A percentile compares a stretch with the other conserved stretches of the same genome.
Conservation (phyloP, 2,797 vertebrate species). For the Alosa sapidissima region DNA sequence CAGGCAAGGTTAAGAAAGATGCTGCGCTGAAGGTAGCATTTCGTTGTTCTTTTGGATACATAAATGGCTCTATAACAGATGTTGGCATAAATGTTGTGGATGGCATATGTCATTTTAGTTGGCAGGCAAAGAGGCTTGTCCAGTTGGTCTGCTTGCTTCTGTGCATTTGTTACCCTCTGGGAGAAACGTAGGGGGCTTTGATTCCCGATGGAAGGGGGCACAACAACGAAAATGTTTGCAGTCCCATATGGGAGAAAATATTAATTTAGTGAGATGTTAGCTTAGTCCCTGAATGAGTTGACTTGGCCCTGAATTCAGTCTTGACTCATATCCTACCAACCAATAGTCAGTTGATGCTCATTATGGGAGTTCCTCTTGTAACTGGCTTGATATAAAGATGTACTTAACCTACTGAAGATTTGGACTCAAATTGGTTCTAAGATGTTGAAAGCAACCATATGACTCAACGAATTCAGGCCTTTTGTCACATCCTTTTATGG, state of each 20-base stretch:
- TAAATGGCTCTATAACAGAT: neutral
- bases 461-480: neutral
- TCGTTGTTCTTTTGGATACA: neutral
- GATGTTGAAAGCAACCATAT: neutral
- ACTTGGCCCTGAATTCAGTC: constrained; percentile 43
- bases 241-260: neutral
- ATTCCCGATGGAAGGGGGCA: neutral
- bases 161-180: neutral
- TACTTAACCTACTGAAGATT: constrained; percentile 8
- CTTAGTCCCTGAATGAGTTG: neutral
- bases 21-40: neutral
- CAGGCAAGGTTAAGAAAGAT: neutral
- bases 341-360: neutral
- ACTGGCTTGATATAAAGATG: neutral
- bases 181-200: neutral
- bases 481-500: neutral
- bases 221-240: neutral
- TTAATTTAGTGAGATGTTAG: neutral
- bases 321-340: constrained; percentile 64
- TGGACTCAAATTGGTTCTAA: neutral
- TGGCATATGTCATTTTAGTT: neutral
- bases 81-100: neutral
- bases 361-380: neutral
- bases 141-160: neutral
- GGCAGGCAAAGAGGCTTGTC: neutral